Conservation (phyloP, 53 echinoderm and acorn worm genomes). For the Holothuria leucospilota region DNA sequence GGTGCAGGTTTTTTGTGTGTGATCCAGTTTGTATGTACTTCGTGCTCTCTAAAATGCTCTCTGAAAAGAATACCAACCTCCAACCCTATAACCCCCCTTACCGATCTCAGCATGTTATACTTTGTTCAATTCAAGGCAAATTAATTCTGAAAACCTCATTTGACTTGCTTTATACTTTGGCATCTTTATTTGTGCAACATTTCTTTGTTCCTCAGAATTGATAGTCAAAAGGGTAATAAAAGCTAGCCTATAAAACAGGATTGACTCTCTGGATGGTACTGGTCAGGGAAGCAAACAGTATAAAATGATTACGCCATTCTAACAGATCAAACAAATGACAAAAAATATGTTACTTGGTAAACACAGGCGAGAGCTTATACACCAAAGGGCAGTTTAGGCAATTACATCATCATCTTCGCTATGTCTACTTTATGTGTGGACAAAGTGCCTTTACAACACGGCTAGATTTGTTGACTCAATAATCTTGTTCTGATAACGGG, state of each 20-base stretch:
- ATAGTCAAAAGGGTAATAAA: conserved; percentile 41
- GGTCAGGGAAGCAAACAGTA: conserved; percentile 22
- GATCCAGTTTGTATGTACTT: too few relatives aligned
- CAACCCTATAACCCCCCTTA: too few relatives aligned
- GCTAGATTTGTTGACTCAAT: conserved; percentile 31
- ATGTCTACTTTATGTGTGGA: conserved; percentile 31
- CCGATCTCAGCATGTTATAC: too few relatives aligned
- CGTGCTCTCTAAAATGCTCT: too few relatives aligned
- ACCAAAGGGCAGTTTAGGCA: conserved; percentile 26
- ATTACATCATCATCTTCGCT: conserved; percentile 33
- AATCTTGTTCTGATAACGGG: conserved; percentile 10
- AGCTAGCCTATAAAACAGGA: conserved; percentile 5
- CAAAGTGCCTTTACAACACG: conserved; percentile 30
- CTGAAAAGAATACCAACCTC: too few relatives aligned
- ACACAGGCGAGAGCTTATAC: conserved; percentile 25
- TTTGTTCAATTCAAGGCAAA: too few relatives aligned
- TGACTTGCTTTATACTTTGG: neutral
- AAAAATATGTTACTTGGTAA: conserved; percentile 49
- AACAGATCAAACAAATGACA: conserved; percentile 16
- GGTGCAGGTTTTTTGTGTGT: too few relatives aligned
- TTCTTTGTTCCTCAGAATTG: conserved; percentile 32
- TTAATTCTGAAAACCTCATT: neutral
- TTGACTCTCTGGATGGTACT: neutral
- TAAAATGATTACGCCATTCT: conserved; percentile 34
- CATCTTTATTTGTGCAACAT: conserved; percentile 2